Evolutionary conservation across 2,113 vertebrate species (phyloP), one percentile per base, ranked within the genome.

Genomic region (Nesoenas mayeri): DNA sequence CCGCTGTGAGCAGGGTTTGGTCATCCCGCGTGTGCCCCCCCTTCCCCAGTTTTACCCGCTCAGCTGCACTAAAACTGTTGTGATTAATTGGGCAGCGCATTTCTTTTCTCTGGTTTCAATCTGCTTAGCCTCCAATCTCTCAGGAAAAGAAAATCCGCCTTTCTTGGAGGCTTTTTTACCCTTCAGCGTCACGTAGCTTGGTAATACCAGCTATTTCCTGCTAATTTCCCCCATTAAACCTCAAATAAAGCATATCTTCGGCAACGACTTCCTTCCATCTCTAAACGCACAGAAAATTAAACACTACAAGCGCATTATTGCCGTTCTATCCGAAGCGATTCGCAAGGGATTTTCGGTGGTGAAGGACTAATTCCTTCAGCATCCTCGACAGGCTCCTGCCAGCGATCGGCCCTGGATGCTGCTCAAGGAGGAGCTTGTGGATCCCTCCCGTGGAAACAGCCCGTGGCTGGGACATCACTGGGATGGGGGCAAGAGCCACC

Each of bases 211-310:
- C 80, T 91, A 96, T 93, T 96, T 96, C 95, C 96, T 97, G 95
- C 93, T 97, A 95, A 96, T 96, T 97, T 96, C 92, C 92, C 88
- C 92, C 91, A 95, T 95, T 97, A 96, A 96, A 95, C 79, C 79
- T 94, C 96, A 95, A 96, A 96, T 94, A 96, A 96, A 93, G 93
- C 93, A 72, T 94, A 96, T 94, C 93, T 96, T 89, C 17, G 0
- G 91, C 96, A 94, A 42, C 12, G 88, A 96, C 96, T 96, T 96
- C 93, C 93, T 93, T 64, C 69, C 83, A 64, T 96, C 88, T 87
- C 93, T 92, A 84, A 94, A 95, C 13, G 50, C 88, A 92, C 95
- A 92, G 87, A 94, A 96, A 96, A 95, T 94, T 87, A 93, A 95
- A 94, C 79, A 95, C 83, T 75, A 84, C 92, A 91, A 93, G 75